phyloP scores from a whole-genome alignment of 2,888 invertebrate genomes.

The Ptilodon capucinus region DNA sequence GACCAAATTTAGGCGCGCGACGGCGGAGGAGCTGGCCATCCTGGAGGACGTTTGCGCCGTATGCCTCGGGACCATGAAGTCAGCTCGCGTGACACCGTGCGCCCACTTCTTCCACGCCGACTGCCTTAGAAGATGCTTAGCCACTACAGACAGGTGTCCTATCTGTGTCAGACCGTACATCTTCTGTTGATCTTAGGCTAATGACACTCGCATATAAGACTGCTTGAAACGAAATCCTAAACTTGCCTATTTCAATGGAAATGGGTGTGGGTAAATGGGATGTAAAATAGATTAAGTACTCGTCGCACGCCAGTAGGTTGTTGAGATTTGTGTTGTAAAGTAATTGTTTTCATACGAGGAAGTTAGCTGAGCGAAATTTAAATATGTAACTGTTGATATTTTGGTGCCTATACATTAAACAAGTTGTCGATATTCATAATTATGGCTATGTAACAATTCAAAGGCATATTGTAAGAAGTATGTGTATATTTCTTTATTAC shows the following conservation, averaged over 20 bases:
- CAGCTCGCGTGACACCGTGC: slow-evolving; percentile 90
- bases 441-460: not conserved
- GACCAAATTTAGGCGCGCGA: slow-evolving; percentile 85
- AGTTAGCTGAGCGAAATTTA: not conserved
- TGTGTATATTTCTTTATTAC: not conserved
- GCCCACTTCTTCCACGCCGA: slow-evolving; percentile 91
- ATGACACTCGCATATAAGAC: slow-evolving; percentile 54
- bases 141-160: slow-evolving; percentile 86
- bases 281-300: slow-evolving; percentile 7
- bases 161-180: slow-evolving; percentile 88
- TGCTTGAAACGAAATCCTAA: slow-evolving; percentile 37
- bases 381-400: no score
- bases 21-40: slow-evolving; percentile 84
- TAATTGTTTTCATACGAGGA: not conserved
- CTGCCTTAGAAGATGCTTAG: slow-evolving; percentile 88
- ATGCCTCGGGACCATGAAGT: slow-evolving; percentile 86
- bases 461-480: no score
- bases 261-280: slow-evolving; percentile 25
- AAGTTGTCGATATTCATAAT: not conserved
- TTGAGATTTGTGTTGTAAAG: not conserved
- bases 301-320: not conserved
- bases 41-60: slow-evolving; percentile 91
- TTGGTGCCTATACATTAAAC: not conserved
- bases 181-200: slow-evolving; percentile 65
- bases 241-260: slow-evolving; percentile 27